Percentiles rank a stretch among this genome's conserved stretches.
These are phyloP conservation scores for Hydropotes inermis DNA, from an alignment of 2,113 vertebrate species.

Conservation along the genomic window DNA sequence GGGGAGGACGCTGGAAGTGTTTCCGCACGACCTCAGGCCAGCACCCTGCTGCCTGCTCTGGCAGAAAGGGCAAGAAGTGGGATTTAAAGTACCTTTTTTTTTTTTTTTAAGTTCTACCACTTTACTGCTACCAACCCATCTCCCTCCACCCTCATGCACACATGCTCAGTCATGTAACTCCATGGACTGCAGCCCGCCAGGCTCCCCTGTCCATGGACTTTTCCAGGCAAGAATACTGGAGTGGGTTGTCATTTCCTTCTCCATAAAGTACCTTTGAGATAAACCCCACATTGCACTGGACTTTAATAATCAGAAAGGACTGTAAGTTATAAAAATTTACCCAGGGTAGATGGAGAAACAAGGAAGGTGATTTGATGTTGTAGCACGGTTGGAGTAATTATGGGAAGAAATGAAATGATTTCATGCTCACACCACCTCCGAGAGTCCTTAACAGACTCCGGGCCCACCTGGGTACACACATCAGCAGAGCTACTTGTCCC, in stretches of 20 bases:
- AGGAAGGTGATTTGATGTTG: neutral
- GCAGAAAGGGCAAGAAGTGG: neutral
- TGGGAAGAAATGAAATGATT: neutral
- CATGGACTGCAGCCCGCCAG: too few species aligned
- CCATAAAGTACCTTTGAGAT: neutral
- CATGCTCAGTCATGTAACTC: too few species aligned
- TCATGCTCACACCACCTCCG: neutral
- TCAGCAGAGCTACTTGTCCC: neutral
- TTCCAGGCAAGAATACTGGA: too few species aligned
- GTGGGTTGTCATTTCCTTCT: too few species aligned
- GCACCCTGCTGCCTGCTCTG: rapidly evolving
- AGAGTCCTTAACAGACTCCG: neutral
- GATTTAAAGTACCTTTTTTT: neutral
- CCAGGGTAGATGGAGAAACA: neutral
- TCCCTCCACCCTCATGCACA: too few species aligned
- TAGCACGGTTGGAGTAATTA: neutral
- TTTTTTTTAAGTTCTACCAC: too few species aligned
- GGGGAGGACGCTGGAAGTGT: neutral
- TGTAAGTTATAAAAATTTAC: neutral
- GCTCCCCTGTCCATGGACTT: too few species aligned
- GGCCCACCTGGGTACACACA: too few species aligned
- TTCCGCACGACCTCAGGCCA: neutral
- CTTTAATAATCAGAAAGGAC: neutral
- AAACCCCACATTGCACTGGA: neutral
- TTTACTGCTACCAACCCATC: too few species aligned